Evolutionary conservation across 2,888 invertebrate genomes (phyloP).

Genomic region (Amorpha juglandis): DNA sequence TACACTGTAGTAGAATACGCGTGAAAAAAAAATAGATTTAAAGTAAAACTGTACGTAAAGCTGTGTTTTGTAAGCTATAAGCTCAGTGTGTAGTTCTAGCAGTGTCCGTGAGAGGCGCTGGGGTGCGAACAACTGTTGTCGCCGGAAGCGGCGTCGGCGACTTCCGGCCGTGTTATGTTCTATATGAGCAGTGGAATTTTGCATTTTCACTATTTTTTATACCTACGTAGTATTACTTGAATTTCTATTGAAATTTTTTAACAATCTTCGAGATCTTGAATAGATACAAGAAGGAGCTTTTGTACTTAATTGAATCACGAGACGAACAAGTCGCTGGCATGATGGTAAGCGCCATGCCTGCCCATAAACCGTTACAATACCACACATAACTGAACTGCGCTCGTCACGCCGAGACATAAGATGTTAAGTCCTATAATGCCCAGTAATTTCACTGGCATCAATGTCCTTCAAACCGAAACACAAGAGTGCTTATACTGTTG

Average conservation of each 20-base stretch:
- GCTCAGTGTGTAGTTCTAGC: constrained; percentile 54
- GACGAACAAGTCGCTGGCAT: no score
- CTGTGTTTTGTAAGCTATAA: constrained; percentile 26
- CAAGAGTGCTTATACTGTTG: no score
- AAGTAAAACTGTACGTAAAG: constrained; percentile 20
- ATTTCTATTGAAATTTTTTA: background rate
- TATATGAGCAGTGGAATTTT: constrained; percentile 60
- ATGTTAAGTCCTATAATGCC: no score
- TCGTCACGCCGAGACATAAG: no score
- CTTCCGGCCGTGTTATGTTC: constrained; percentile 75
- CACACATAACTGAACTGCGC: no score
- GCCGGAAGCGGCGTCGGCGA: constrained; percentile 77
- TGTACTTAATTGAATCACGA: no score
- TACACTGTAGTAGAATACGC: background rate
- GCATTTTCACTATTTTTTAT: constrained; percentile 55
- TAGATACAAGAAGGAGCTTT: no score
- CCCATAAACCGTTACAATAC: no score
- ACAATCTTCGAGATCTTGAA: no score
- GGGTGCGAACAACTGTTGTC: constrained; percentile 76
- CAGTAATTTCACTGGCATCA: no score
- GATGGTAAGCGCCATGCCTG: no score
- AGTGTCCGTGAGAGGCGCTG: constrained; percentile 76
- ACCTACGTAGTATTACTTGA: constrained; percentile 5
- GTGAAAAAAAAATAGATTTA: background rate
- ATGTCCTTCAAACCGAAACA: no score